Conservation (phyloP, 2,113 vertebrate genomes). For the Chinchilla lanigera region DNA sequence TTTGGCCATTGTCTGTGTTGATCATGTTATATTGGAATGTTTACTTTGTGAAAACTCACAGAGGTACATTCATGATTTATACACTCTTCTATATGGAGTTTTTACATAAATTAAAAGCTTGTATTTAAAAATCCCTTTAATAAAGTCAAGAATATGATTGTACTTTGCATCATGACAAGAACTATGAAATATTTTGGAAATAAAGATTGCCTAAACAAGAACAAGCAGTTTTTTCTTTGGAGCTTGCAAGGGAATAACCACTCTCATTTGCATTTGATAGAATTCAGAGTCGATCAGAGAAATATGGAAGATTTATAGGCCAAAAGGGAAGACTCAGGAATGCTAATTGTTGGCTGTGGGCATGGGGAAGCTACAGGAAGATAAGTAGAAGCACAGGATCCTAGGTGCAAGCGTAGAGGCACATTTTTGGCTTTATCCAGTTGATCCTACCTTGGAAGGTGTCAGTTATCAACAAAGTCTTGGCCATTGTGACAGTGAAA, state of each 20-base stretch:
- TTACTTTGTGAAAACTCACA: background rate
- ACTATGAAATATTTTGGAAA: background rate
- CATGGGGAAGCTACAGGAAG: too few relatives aligned
- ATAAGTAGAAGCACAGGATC: background rate
- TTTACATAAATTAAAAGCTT: background rate
- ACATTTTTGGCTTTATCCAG: background rate
- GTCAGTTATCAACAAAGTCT: background rate
- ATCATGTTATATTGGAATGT: background rate
- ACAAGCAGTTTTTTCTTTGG: background rate
- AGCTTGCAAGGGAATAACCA: background rate
- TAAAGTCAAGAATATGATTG: background rate
- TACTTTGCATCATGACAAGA: conserved; percentile 30
- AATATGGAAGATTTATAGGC: background rate
- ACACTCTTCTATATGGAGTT: background rate
- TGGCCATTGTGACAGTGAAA: background rate
- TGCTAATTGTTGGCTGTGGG: too few relatives aligned
- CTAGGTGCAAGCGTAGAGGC: background rate
- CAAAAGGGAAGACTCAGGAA: background rate
- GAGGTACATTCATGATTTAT: background rate
- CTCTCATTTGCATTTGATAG: background rate
- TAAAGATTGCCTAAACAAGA: background rate
- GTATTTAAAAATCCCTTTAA: background rate
- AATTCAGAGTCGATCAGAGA: background rate
- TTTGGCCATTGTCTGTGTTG: background rate
- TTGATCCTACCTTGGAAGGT: background rate